Conservation (phyloP, 2,797 vertebrate species). For the Myotis planiceps region DNA sequence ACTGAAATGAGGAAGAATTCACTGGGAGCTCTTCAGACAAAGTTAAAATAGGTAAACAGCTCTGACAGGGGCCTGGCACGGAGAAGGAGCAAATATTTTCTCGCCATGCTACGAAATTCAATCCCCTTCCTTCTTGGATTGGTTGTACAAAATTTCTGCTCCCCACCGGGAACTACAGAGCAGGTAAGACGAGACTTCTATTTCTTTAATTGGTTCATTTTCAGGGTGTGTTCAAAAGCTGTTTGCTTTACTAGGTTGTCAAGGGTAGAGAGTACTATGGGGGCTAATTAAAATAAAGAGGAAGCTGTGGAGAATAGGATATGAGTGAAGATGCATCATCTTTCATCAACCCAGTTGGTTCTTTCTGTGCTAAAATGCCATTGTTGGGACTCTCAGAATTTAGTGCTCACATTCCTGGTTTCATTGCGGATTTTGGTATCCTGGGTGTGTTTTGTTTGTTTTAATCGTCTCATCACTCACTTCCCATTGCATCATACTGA, state of each 20-base stretch:
- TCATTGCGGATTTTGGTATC: neutral
- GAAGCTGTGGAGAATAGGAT: neutral
- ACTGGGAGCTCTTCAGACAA: neutral
- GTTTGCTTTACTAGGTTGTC: neutral
- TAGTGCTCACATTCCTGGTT: neutral
- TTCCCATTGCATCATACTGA: neutral
- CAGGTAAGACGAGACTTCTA: conserved; percentile 82
- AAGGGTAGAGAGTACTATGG: neutral
- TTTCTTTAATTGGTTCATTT: neutral
- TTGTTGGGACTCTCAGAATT: neutral
- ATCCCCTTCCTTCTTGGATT: conserved; percentile 61
- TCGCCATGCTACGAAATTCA: conserved; percentile 72
- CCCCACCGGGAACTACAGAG: conserved; percentile 38
- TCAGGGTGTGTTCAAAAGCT: neutral
- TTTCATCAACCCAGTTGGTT: neutral
- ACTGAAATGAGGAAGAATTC: conserved; percentile 60
- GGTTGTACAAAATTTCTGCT: conserved; percentile 31
- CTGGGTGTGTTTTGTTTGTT: neutral
- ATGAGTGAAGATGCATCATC: rapidly evolving
- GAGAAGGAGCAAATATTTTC: neutral
- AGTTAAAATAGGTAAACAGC: neutral
- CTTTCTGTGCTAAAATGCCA: neutral
- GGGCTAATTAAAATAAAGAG: neutral
- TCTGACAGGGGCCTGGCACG: neutral
- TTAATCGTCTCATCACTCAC: neutral